phyloP scores from a whole-genome alignment of 2,888 invertebrate species.

The Pollenia angustigena region DNA sequence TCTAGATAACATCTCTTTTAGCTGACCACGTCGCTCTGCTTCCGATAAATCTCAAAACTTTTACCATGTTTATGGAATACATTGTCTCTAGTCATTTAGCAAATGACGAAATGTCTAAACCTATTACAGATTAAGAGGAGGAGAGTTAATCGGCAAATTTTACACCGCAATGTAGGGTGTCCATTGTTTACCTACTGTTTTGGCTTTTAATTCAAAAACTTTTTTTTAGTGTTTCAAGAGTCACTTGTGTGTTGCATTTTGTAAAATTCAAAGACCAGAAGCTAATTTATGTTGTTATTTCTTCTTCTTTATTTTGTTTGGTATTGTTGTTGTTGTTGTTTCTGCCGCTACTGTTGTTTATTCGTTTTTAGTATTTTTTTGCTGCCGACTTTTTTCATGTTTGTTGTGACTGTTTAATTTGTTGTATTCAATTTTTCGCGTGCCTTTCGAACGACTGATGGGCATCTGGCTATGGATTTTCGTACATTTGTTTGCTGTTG shows the following conservation, averaged over 20 bases:
- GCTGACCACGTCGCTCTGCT: too few relatives aligned
- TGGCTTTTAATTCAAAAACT: not conserved
- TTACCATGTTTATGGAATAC: too few relatives aligned
- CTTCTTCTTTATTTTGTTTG: constrained; percentile 42
- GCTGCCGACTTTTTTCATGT: constrained; percentile 50
- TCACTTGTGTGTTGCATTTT: constrained; percentile 16
- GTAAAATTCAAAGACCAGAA: constrained; percentile 81
- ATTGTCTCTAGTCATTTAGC: too few relatives aligned
- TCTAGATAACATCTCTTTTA: too few relatives aligned
- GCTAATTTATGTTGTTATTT: constrained; percentile 80
- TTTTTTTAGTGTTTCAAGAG: constrained; percentile 12
- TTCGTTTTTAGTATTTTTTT: constrained; percentile 73
- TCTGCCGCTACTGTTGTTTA: constrained; percentile 40
- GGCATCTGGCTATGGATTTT: constrained; percentile 68
- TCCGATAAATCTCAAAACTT: too few relatives aligned
- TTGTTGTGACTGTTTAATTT: constrained; percentile 73
- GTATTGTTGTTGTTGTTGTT: constrained; percentile 75
- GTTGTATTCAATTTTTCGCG: constrained; percentile 77
- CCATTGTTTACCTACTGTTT: too few relatives aligned
- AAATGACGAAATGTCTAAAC: too few relatives aligned
- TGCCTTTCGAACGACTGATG: constrained; percentile 75
- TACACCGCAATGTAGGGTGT: too few relatives aligned
- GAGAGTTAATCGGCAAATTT: too few relatives aligned
- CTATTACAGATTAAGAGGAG: too few relatives aligned
- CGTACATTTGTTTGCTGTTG: constrained; percentile 30